Evolutionary conservation across 2,888 invertebrate genomes (phyloP).

Genomic region (Hoplodrina blanda): DNA sequence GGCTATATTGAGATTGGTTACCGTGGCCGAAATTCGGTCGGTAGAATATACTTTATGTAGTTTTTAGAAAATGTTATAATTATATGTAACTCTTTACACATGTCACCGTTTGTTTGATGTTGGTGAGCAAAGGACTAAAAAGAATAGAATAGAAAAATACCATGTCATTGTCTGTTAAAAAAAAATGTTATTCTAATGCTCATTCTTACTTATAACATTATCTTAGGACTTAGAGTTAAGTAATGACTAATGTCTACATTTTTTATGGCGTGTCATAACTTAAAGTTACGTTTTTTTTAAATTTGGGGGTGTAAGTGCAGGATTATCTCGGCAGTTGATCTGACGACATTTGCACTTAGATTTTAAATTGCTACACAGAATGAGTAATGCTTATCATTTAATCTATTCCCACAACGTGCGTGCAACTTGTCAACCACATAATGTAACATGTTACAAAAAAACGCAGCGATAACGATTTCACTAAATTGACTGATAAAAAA

Average conservation of each 20-base stretch:
- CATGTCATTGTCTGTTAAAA: too few relatives aligned
- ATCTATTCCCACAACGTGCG: constrained; percentile 39
- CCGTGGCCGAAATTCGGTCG: too few relatives aligned
- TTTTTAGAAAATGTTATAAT: too few relatives aligned
- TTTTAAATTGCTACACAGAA: constrained; percentile 19
- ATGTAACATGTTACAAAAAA: constrained; percentile 22
- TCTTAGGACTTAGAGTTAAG: neutral
- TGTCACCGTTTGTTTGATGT: too few relatives aligned
- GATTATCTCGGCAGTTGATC: neutral
- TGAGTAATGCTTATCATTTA: constrained; percentile 42
- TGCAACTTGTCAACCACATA: constrained; percentile 35
- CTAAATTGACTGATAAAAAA: constrained; percentile 35
- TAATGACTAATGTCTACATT: neutral
- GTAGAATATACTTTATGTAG: too few relatives aligned
- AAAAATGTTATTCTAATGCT: too few relatives aligned
- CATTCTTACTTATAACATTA: neutral
- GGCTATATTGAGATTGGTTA: too few relatives aligned
- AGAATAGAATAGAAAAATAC: too few relatives aligned
- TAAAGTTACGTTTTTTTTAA: neutral
- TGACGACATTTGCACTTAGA: constrained; percentile 3
- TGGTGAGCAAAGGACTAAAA: too few relatives aligned
- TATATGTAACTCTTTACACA: too few relatives aligned
- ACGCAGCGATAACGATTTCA: constrained; percentile 22
- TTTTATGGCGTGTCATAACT: neutral
- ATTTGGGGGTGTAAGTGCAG: neutral